Conservation (phyloP, 2,797 vertebrate species). For the Typhlichthys subterraneus region DNA sequence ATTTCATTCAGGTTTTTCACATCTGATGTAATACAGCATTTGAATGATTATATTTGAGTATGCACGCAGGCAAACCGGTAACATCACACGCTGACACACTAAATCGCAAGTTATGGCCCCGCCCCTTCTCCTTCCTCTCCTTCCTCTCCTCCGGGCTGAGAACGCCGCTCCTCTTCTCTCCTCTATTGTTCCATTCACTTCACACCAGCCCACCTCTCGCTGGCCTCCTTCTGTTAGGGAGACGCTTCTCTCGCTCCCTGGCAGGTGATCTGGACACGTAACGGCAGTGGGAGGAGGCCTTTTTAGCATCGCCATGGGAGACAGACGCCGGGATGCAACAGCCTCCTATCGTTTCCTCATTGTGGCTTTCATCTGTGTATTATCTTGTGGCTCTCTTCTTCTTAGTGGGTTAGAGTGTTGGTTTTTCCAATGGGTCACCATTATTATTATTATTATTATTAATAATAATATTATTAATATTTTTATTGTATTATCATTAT, state of each 20-base stretch:
- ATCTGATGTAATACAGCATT: too few species aligned
- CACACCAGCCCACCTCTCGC: slow-evolving; percentile 71
- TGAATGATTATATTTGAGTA: too few species aligned
- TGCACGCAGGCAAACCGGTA: slow-evolving; percentile 26
- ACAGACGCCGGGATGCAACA: slow-evolving; percentile 59
- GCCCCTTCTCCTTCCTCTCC: slow-evolving; percentile 59
- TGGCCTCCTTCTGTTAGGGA: slow-evolving; percentile 60
- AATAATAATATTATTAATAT: too few species aligned
- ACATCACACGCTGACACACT: slow-evolving; percentile 54
- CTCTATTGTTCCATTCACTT: slow-evolving; percentile 74
- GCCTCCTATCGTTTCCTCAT: slow-evolving; percentile 37
- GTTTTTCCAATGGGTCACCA: too few species aligned
- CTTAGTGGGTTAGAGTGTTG: background rate
- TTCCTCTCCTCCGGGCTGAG: slow-evolving; percentile 55
- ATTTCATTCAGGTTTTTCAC: too few species aligned
- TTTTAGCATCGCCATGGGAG: slow-evolving; percentile 61
- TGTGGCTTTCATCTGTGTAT: slow-evolving; percentile 43
- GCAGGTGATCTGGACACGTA: slow-evolving; percentile 43
- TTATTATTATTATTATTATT: too few species aligned
- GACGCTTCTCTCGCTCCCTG: slow-evolving; percentile 54
- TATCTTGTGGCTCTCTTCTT: slow-evolving; percentile 19
- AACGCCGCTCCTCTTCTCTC: slow-evolving; percentile 66
- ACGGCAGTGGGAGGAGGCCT: slow-evolving; percentile 51
- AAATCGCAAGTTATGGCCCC: slow-evolving; percentile 10
- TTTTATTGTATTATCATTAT: too few species aligned